Conservation (phyloP, 1,140 invertebrate species). For the Drosophila mayri region DNA sequence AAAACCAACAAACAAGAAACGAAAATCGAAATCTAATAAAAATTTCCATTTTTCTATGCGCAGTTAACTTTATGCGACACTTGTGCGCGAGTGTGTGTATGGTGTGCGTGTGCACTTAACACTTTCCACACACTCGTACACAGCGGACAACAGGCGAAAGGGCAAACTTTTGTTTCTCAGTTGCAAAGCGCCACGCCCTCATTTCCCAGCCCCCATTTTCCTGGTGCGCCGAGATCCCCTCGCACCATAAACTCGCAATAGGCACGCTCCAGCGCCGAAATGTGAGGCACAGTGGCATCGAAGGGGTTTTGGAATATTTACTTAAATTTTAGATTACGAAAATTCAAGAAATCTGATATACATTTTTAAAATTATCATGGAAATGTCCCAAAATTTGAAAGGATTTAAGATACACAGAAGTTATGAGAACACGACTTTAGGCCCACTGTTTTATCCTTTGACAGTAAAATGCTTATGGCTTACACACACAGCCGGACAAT, state of each 20-base stretch:
- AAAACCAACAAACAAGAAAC: constrained; percentile 26
- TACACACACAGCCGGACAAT: constrained; percentile 41
- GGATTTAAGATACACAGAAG: background rate
- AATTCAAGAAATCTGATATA: background rate
- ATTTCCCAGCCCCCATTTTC: background rate
- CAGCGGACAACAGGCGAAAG: constrained; percentile 55
- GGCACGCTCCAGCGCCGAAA: constrained; percentile 59
- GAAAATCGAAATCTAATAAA: constrained; percentile 78
- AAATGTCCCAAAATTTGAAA: background rate
- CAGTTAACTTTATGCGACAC: constrained; percentile 82
- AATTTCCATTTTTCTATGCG: constrained; percentile 80
- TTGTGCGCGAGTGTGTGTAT: constrained; percentile 58
- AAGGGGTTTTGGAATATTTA: background rate
- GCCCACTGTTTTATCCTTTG: constrained; percentile 25
- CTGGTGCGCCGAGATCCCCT: constrained; percentile 13
- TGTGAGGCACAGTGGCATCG: constrained; percentile 39
- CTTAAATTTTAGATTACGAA: background rate
- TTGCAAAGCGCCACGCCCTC: constrained; percentile 27
- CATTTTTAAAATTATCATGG: background rate
- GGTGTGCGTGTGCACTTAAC: constrained; percentile 42
- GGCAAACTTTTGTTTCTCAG: constrained; percentile 65
- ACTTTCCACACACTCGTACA: constrained; percentile 24
- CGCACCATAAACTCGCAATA: constrained; percentile 55
- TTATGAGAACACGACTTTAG: too few relatives aligned
- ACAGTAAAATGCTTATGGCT: constrained; percentile 64